These are phyloP conservation scores for Caenorhabditis auriculariae DNA, from an alignment of 2,888 invertebrate genomes.

Conservation along the genomic window DNA sequence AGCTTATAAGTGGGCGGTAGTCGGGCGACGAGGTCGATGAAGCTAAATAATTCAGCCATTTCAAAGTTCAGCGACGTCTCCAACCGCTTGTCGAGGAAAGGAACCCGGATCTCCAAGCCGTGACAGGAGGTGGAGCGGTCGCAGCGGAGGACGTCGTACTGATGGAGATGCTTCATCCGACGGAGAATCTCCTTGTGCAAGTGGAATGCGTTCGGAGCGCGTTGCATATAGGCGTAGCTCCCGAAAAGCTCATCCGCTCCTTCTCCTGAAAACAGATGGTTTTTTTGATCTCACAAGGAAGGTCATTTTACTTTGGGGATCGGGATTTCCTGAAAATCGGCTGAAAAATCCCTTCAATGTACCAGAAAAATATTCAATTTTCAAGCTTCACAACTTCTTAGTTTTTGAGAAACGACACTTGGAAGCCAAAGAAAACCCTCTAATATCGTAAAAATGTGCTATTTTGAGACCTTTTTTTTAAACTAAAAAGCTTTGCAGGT, in stretches of 20 bases:
- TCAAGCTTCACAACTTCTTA: too few species aligned
- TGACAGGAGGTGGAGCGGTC: slow-evolving; percentile 60
- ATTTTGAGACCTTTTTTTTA: too few species aligned
- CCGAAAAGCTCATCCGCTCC: slow-evolving; percentile 63
- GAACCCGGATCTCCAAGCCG: slow-evolving; percentile 62
- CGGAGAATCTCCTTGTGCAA: slow-evolving; percentile 59
- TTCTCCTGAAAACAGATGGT: slow-evolving; percentile 48
- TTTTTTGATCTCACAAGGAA: too few species aligned
- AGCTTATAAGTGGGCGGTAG: slow-evolving; percentile 60
- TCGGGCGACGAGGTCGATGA: slow-evolving; percentile 56
- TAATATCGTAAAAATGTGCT: too few species aligned
- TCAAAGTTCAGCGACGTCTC: neutral
- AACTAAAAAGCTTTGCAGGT: too few species aligned
- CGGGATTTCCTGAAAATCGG: too few species aligned
- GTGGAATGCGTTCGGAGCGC: slow-evolving; percentile 58
- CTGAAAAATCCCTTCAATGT: too few species aligned
- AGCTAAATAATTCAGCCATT: slow-evolving; percentile 9
- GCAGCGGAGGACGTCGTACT: slow-evolving; percentile 60
- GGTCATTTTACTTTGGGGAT: too few species aligned
- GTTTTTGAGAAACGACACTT: too few species aligned
- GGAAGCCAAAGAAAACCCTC: too few species aligned
- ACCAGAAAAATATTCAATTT: too few species aligned
- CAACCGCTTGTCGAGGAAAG: slow-evolving; percentile 58
- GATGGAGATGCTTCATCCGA: slow-evolving; percentile 57
- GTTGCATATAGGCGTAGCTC: slow-evolving; percentile 62